Percentiles rank a stretch among this genome's conserved stretches.
phyloP scores from a whole-genome alignment of 2,888 invertebrate genomes.

The Nemapogon koenigi region DNA sequence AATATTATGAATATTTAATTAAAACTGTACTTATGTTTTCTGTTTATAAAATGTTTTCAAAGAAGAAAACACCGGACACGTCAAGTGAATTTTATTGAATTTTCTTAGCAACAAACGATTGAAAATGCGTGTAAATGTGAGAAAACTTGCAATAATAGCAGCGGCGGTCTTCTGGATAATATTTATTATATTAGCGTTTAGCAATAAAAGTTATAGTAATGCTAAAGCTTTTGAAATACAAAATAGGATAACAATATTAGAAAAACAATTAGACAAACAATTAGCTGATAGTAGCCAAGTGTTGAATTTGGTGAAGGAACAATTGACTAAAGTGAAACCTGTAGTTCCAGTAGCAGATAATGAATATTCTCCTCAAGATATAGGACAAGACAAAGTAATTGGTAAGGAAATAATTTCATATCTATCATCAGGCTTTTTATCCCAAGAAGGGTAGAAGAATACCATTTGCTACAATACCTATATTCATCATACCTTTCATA shows the following conservation, averaged over 20 bases:
- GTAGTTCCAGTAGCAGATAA: background rate
- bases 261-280: conserved; percentile 30
- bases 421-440: background rate
- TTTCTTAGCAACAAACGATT: conserved; percentile 3
- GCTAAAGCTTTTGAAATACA: conserved; percentile 26
- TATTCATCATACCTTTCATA: background rate
- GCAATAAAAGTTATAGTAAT: conserved; percentile 19
- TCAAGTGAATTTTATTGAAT: conserved; percentile 3
- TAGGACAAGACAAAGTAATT: background rate
- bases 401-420: background rate
- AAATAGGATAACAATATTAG: conserved; percentile 28
- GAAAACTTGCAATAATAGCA: conserved; percentile 28
- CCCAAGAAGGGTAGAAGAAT: background rate
- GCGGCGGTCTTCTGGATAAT: conserved; percentile 30
- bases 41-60: too few species aligned
- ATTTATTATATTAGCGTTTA: conserved; percentile 31
- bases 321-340: conserved; percentile 22
- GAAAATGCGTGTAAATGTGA: conserved; percentile 3
- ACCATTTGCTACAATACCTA: background rate
- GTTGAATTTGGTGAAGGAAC: conserved; percentile 29
- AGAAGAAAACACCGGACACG: conserved; percentile 1
- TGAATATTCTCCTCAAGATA: too few species aligned
- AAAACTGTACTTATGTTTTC: too few species aligned
- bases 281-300: conserved; percentile 33
- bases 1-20: too few species aligned